Percentiles rank a stretch among this genome's conserved stretches.
These are phyloP conservation scores for Ariopsis seemanni DNA, from an alignment of 2,113 vertebrate genomes.

Conservation along the genomic window DNA sequence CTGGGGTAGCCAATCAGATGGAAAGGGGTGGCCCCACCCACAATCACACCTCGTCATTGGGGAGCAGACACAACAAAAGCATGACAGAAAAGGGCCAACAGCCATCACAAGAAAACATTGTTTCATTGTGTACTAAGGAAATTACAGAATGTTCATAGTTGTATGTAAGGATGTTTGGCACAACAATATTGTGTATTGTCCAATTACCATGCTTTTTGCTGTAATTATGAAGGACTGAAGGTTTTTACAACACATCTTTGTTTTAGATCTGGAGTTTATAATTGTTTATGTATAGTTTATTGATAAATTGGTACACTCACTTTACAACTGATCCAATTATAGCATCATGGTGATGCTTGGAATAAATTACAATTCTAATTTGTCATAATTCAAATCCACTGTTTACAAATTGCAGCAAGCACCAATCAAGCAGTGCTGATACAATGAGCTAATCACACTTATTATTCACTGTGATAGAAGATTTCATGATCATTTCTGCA, in stretches of 20 bases:
- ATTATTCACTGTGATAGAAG: slow-evolving; percentile 5
- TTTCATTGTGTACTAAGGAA: background rate
- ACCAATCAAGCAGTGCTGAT: slow-evolving; percentile 47
- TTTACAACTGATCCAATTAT: slow-evolving; percentile 37
- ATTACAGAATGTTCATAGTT: background rate
- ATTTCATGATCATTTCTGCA: slow-evolving; percentile 30
- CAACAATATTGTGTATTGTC: background rate
- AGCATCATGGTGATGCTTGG: slow-evolving; percentile 35
- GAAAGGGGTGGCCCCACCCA: too few relatives aligned
- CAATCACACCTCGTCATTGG: too few relatives aligned
- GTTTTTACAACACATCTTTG: slow-evolving; percentile 16
- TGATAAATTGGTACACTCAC: slow-evolving; percentile 33
- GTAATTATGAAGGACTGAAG: background rate
- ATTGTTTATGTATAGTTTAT: slow-evolving; percentile 4
- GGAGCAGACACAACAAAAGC: too few relatives aligned
- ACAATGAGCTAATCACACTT: slow-evolving; percentile 39
- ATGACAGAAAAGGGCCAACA: too few relatives aligned
- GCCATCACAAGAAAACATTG: background rate
- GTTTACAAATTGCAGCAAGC: slow-evolving; percentile 39
- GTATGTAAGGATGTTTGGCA: background rate
- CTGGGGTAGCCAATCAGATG: too few relatives aligned
- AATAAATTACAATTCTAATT: slow-evolving; percentile 47
- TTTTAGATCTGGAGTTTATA: background rate
- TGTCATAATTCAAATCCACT: slow-evolving; percentile 45
- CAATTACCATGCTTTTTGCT: background rate